Conservation (phyloP, 2,797 vertebrate genomes). For the Pempheris klunzingeri region DNA sequence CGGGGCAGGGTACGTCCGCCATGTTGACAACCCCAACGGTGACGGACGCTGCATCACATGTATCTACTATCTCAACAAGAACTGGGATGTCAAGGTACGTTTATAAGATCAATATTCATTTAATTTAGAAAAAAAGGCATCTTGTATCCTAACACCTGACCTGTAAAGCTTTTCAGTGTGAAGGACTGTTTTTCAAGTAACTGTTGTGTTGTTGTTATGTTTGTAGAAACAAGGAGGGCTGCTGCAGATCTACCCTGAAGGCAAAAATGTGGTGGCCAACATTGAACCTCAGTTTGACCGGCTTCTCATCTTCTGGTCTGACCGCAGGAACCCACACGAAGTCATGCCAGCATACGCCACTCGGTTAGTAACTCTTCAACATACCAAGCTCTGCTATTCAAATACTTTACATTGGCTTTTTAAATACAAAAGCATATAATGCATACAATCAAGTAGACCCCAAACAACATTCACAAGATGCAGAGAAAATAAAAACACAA, state of each 20-base stretch:
- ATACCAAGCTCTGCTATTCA: no score
- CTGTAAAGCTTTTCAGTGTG: not conserved
- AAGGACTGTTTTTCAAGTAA: no score
- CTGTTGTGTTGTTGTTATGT: slow-evolving; percentile 18
- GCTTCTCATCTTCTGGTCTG: slow-evolving; percentile 94
- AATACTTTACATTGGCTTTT: no score
- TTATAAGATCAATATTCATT: not conserved
- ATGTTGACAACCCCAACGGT: slow-evolving; percentile 94
- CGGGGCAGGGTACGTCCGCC: slow-evolving; percentile 92
- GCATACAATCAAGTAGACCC: no score
- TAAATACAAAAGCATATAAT: no score
- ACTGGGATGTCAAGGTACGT: slow-evolving; percentile 92
- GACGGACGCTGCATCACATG: slow-evolving; percentile 95
- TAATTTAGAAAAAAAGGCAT: not conserved
- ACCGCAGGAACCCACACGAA: slow-evolving; percentile 94
- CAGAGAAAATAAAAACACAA: no score
- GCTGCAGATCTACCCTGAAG: slow-evolving; percentile 92
- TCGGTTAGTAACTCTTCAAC: slow-evolving; percentile 81
- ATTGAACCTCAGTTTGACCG: slow-evolving; percentile 91
- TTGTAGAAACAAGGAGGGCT: slow-evolving; percentile 89
- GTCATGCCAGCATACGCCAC: slow-evolving; percentile 92
- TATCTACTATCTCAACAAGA: slow-evolving; percentile 96
- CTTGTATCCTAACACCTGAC: not conserved
- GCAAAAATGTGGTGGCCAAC: slow-evolving; percentile 90
- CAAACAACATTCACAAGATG: no score